Evolutionary conservation across 2,888 invertebrate species (phyloP).

Genomic region (Eristalinus aeneus): DNA sequence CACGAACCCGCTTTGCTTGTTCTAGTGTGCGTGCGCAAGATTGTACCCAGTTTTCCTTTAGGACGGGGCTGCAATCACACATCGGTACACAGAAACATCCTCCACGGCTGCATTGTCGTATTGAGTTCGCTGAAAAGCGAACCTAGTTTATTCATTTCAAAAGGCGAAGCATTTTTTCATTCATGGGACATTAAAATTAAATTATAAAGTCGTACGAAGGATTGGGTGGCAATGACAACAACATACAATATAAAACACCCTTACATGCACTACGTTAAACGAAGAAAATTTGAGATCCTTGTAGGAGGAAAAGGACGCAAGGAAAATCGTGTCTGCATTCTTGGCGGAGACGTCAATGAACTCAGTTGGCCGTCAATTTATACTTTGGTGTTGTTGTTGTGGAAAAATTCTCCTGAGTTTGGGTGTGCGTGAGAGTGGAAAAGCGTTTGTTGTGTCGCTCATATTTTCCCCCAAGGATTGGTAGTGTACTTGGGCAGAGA

Average conservation of each 20-base stretch:
- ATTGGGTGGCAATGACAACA: background rate
- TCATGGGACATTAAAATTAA: conserved; percentile 20
- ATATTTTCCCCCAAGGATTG: conserved; percentile 19
- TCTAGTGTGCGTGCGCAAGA: conserved; percentile 48
- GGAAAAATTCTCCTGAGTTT: background rate
- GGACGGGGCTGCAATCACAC: background rate
- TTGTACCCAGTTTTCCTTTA: conserved; percentile 35
- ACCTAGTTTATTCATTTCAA: background rate
- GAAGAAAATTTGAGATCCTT: background rate
- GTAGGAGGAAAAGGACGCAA: background rate
- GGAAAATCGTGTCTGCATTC: conserved; percentile 34
- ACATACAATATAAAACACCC: background rate
- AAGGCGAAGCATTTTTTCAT: background rate
- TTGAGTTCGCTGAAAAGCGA: background rate
- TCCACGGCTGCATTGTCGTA: background rate
- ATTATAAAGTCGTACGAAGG: conserved; percentile 12
- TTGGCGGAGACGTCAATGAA: conserved; percentile 58
- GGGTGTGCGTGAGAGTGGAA: conserved; percentile 33
- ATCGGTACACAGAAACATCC: background rate
- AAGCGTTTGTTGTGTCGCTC: conserved; percentile 24
- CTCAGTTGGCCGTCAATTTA: conserved; percentile 59
- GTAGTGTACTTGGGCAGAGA: conserved; percentile 22
- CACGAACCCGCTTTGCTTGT: background rate
- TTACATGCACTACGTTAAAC: background rate
- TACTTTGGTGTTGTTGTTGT: conserved; percentile 47